A percentile compares a stretch with the other conserved stretches of the same genome.
Evolutionary conservation across 1,140 invertebrate species (phyloP).

Genomic region (Pogonomyrmex californicus): DNA sequence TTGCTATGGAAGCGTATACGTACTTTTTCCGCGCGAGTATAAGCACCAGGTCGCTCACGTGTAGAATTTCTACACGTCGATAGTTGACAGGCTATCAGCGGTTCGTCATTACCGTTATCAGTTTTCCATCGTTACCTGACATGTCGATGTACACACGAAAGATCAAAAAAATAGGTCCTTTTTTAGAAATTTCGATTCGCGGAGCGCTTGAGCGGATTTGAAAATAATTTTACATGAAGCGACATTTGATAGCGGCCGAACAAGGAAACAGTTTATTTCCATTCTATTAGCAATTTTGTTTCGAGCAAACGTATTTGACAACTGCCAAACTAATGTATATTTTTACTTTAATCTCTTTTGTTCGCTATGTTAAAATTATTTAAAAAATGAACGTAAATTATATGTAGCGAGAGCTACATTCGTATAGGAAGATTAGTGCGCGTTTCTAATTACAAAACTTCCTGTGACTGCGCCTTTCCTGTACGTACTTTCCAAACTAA

Average conservation of each 20-base stretch:
- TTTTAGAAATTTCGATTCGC: neutral
- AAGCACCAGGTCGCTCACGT: slow-evolving; percentile 11
- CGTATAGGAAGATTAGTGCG: slow-evolving; percentile 14
- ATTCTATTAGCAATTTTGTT: neutral
- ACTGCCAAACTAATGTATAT: neutral
- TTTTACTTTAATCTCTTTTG: neutral
- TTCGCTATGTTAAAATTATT: neutral
- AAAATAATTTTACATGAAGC: neutral
- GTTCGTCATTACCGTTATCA: slow-evolving; percentile 43
- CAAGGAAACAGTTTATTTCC: neutral
- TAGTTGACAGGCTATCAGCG: slow-evolving; percentile 38
- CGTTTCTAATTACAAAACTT: slow-evolving; percentile 57
- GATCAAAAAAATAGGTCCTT: neutral
- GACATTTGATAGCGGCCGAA: neutral
- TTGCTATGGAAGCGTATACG: slow-evolving; percentile 22
- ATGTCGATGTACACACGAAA: neutral
- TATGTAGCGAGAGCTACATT: neutral
- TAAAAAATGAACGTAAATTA: neutral
- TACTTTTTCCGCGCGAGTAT: slow-evolving; percentile 24
- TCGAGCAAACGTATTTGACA: neutral
- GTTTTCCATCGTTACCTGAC: slow-evolving; percentile 25
- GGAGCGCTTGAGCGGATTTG: neutral
- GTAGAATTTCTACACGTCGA: slow-evolving; percentile 9
- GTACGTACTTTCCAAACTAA: slow-evolving; percentile 41
- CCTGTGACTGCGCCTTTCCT: neutral